Percentiles rank a stretch among this genome's conserved stretches.
Conservation (phyloP, 2,797 vertebrate genomes). For the Artibeus lituratus region DNA sequence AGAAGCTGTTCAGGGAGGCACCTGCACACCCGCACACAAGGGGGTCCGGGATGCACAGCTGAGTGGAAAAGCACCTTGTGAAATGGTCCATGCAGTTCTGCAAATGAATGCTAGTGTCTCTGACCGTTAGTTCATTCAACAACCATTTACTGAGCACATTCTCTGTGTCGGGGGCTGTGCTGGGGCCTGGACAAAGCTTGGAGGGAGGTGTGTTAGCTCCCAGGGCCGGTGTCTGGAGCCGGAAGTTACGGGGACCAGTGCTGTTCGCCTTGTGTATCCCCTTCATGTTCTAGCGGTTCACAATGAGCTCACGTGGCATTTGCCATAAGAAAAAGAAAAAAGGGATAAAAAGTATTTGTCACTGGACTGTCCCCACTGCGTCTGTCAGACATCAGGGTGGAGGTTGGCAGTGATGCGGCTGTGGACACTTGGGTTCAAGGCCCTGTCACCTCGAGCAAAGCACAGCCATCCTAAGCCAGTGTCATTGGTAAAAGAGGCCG, state of each 20-base stretch:
- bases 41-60: neutral
- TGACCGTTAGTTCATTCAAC: neutral
- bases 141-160: neutral
- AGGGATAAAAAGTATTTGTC: neutral
- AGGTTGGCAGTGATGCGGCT: neutral
- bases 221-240: rapidly evolving
- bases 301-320: neutral
- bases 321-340: neutral
- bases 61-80: neutral
- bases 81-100: neutral
- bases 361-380: neutral
- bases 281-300: neutral
- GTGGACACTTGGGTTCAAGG: neutral
- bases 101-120: neutral
- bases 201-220: neutral
- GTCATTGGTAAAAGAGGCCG: neutral
- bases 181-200: neutral
- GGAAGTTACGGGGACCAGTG: neutral
- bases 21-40: rapidly evolving
- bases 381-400: neutral
- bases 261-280: neutral
- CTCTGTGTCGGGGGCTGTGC: neutral
- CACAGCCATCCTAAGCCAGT: neutral
- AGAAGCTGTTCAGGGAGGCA: neutral
- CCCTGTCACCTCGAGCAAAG: neutral